These are phyloP conservation scores for Oriolus oriolus DNA, from an alignment of 2,113 vertebrate genomes.

Conservation along the genomic window DNA sequence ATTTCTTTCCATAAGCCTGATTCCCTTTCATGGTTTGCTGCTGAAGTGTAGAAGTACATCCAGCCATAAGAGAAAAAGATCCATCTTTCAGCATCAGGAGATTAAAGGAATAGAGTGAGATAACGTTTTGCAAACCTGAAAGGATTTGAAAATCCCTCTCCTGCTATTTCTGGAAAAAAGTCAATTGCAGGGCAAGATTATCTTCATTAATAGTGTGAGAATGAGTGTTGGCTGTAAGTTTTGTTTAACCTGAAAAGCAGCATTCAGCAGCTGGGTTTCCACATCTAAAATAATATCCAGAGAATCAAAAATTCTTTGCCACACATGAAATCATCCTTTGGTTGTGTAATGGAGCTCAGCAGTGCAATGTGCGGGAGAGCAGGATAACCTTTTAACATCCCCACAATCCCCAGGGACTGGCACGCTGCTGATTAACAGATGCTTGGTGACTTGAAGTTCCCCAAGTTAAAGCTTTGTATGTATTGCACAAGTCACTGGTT, in stretches of 20 bases:
- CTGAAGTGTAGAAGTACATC: conserved; percentile 6
- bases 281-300: not conserved
- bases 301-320: conserved; percentile 24
- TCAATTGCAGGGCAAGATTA: conserved; percentile 46
- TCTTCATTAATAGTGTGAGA: conserved; percentile 46
- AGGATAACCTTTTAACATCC: conserved; percentile 12
- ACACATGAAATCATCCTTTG: not conserved
- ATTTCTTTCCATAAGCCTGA: not conserved
- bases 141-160: conserved; percentile 51
- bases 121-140: conserved; percentile 44
- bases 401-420: not conserved
- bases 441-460: conserved; percentile 3
- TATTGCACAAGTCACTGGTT: not conserved
- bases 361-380: not conserved
- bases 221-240: conserved; percentile 18
- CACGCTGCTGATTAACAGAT: not conserved
- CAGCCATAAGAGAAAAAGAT: conserved; percentile 18
- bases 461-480: not conserved
- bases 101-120: conserved; percentile 47
- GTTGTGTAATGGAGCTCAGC: not conserved
- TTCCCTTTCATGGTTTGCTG: conserved; percentile 36
- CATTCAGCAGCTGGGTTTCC: not conserved
- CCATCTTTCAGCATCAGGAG: conserved; percentile 31
- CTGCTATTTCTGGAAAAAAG: conserved; percentile 43
- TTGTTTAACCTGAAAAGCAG: conserved; percentile 19